Evolutionary conservation across 2,888 invertebrate species (phyloP), one percentile per base, ranked within the genome.

Genomic region (Acrobasis suavella): DNA sequence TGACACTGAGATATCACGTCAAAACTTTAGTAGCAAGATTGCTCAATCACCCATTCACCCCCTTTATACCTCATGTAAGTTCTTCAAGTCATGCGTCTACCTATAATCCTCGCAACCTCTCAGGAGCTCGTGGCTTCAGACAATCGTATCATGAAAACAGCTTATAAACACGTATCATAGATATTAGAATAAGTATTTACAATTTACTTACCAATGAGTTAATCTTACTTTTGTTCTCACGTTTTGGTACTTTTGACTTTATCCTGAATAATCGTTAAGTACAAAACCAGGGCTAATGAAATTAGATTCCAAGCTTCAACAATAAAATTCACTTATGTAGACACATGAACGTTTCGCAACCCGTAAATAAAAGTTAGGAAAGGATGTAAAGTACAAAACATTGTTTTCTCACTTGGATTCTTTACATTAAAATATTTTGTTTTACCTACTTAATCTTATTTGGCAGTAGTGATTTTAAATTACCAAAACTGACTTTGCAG

Each of bases 391-490:
- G 86, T 89, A 89, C 75, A 90, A 89, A 90, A 88, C 78, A 76
- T 82, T 78, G 69, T 77, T 81, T 76, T 81, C 74, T 81, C 75
- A 75, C 78, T 82, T 78, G 80, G 79, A 80, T 85, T 80, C 73
- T 82, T 82, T 85, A 87, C 79, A 87, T 86, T 85, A 83, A 87
- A 86, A 87, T 83, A 81, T 85, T 85, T 71, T 65, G 67, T 69
- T 69, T 89, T 88, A 86, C 81, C 85, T 88, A 89, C 86, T 87
- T 89, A 89, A 72, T 80, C 67, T 82, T 88, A 88, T 83, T 81
- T 90, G 91, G 91, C 91, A 91, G 91, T 91, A 87, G 81, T 87
- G 86, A 86, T 83, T 85, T 78, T 82, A 82, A 73, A 74, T 83
- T 85, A 84, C 80, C 82, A 83, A 81, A 84, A 83, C 83, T 80